Evolutionary conservation across 2,113 vertebrate species (phyloP).

Genomic region (Zootoca vivipara): DNA sequence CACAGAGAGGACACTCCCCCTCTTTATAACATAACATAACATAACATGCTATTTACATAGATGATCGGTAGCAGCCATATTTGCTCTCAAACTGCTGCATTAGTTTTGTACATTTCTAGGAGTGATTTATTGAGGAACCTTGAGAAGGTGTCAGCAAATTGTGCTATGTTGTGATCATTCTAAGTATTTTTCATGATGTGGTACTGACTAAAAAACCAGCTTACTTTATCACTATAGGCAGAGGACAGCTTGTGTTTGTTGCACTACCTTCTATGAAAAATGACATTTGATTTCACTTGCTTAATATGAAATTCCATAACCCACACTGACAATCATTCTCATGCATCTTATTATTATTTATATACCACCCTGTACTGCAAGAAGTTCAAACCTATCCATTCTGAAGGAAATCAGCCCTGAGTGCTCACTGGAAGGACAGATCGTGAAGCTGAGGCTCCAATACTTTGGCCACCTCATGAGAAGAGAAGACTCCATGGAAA

Average conservation of each 20-base stretch:
- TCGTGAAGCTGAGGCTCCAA: too few species aligned
- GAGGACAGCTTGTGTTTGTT: background rate
- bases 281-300: conserved; percentile 10
- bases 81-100: conserved; percentile 35
- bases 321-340: background rate
- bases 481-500: too few species aligned
- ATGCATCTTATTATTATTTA: background rate
- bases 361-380: background rate
- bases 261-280: conserved; percentile 15
- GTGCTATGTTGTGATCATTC: conserved; percentile 17
- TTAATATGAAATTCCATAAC: background rate
- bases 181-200: conserved; percentile 4
- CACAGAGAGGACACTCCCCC: background rate
- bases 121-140: conserved; percentile 37
- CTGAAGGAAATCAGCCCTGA: too few species aligned
- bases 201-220: conserved; percentile 21
- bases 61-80: conserved; percentile 29
- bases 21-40: background rate
- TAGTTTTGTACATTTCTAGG: conserved; percentile 10
- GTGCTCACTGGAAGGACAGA: too few species aligned
- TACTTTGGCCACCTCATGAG: too few species aligned
- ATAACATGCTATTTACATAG: background rate
- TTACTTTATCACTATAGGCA: background rate
- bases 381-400: too few species aligned
- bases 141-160: conserved; percentile 29